Evolutionary conservation across 2,888 invertebrate genomes (phyloP).

Genomic region (Torymus tubicola): DNA sequence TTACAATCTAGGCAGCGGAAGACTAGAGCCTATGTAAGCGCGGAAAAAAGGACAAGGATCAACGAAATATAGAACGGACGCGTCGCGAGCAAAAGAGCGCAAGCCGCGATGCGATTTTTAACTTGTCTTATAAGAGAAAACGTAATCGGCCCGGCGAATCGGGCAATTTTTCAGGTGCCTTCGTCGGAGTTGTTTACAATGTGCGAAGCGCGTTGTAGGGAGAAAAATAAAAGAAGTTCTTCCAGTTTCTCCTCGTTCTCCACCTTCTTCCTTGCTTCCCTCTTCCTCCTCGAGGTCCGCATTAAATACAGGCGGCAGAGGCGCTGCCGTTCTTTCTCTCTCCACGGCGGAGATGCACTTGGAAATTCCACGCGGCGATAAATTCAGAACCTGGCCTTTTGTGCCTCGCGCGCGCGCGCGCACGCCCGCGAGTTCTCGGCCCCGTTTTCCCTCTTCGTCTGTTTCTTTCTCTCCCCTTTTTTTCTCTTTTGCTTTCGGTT

Average conservation of each 20-base stretch:
- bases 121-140: slow-evolving; percentile 50
- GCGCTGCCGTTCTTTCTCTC: slow-evolving; percentile 28
- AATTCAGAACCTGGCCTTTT: slow-evolving; percentile 52
- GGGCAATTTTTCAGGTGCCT: slow-evolving; percentile 65
- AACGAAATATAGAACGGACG: background rate
- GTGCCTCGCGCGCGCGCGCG: slow-evolving; percentile 1
- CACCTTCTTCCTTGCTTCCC: background rate
- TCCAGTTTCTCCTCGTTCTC: background rate
- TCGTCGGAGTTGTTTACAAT: slow-evolving; percentile 52
- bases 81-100: slow-evolving; percentile 25
- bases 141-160: slow-evolving; percentile 49
- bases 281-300: slow-evolving; percentile 24
- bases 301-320: slow-evolving; percentile 22
- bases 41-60: background rate
- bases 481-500: background rate
- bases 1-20: slow-evolving; percentile 6
- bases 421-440: background rate
- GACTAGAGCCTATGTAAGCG: too few relatives aligned
- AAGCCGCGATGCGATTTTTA: slow-evolving; percentile 50
- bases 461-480: background rate
- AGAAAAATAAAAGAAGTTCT: slow-evolving; percentile 39
- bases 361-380: slow-evolving; percentile 54
- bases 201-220: slow-evolving; percentile 39
- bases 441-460: slow-evolving; percentile 24
- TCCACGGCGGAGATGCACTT: slow-evolving; percentile 44